Conservation (phyloP, 1,140 invertebrate genomes). For the Tachypleus tridentatus region DNA sequence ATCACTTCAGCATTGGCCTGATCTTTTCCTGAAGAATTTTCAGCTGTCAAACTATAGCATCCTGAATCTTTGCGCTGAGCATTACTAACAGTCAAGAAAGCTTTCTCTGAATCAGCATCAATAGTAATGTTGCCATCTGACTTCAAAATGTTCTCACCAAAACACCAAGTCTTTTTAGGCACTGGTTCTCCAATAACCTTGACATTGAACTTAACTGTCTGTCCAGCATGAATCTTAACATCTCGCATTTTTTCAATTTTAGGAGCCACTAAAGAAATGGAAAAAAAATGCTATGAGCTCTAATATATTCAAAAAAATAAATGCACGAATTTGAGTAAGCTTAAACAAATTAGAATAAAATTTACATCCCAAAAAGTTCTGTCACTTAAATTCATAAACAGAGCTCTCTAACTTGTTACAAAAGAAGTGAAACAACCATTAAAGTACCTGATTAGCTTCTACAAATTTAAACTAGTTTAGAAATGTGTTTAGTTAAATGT, state of each 20-base stretch:
- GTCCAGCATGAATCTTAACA: slow-evolving; percentile 72
- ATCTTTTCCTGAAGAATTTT: slow-evolving; percentile 81
- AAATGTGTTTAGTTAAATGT: too few species aligned
- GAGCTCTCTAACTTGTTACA: too few species aligned
- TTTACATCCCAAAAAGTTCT: too few species aligned
- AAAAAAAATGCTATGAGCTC: slow-evolving; percentile 55
- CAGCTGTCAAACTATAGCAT: slow-evolving; percentile 70
- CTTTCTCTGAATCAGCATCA: slow-evolving; percentile 73
- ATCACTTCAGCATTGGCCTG: slow-evolving; percentile 78
- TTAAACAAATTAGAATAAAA: too few species aligned
- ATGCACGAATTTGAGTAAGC: too few species aligned
- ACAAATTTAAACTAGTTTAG: too few species aligned
- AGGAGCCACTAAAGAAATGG: slow-evolving; percentile 45
- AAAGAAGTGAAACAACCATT: too few species aligned
- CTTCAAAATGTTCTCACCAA: slow-evolving; percentile 62
- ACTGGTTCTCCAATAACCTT: slow-evolving; percentile 82
- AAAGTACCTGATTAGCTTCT: too few species aligned
- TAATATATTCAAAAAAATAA: slow-evolving; percentile 72
- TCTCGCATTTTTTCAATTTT: slow-evolving; percentile 76
- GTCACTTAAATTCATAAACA: too few species aligned
- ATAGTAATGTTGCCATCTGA: slow-evolving; percentile 53
- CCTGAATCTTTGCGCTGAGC: slow-evolving; percentile 70
- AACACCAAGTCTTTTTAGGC: slow-evolving; percentile 68
- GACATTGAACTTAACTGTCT: slow-evolving; percentile 68
- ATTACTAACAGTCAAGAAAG: slow-evolving; percentile 60